Conservation (phyloP, 2,113 vertebrate species). For the Xyrauchen texanus region DNA sequence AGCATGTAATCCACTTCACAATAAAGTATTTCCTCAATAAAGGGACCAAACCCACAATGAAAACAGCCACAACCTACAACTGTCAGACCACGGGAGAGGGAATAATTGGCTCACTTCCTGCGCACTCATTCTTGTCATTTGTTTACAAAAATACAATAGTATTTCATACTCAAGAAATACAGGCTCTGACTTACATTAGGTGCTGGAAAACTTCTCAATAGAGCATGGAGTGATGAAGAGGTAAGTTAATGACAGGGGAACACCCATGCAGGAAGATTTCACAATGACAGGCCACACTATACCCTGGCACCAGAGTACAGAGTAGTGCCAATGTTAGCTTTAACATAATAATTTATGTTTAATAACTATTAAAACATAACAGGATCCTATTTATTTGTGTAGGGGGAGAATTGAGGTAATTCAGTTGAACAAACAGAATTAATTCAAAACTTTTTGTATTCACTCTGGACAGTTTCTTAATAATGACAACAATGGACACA, state of each 20-base stretch:
- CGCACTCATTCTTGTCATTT: background rate
- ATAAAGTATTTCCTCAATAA: slow-evolving; percentile 67
- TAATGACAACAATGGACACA: background rate
- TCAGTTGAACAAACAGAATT: background rate
- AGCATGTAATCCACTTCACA: slow-evolving; percentile 43
- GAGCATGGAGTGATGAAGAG: too few species aligned
- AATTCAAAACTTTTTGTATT: background rate
- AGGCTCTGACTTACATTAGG: background rate
- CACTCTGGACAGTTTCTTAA: background rate
- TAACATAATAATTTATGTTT: too few species aligned
- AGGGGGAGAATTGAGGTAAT: background rate
- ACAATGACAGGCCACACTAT: background rate
- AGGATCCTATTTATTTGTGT: background rate
- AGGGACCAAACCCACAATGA: slow-evolving; percentile 45
- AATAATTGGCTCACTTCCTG: background rate
- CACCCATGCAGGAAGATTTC: background rate
- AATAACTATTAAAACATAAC: background rate
- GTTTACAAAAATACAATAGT: background rate
- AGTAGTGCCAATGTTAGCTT: background rate
- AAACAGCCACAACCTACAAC: slow-evolving; percentile 15
- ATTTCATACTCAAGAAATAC: background rate
- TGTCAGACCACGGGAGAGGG: background rate
- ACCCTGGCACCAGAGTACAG: background rate
- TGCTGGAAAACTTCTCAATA: too few species aligned
- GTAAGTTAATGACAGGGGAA: background rate